A percentile compares a stretch with the other conserved stretches of the same genome.
phyloP scores from a whole-genome alignment of 2,888 invertebrate genomes.

The Amphipoea lucens region DNA sequence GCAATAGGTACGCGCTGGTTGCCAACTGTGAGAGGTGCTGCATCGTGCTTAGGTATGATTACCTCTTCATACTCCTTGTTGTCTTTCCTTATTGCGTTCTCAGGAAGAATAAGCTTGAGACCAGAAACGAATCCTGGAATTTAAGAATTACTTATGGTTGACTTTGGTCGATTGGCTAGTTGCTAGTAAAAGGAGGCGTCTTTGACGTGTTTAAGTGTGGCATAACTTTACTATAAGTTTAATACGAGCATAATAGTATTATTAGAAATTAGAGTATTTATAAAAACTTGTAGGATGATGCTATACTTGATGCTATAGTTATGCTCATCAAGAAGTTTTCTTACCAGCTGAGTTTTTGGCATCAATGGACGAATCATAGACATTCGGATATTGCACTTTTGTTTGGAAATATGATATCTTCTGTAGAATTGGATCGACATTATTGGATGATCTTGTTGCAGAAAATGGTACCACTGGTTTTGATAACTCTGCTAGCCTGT shows the following conservation, averaged over 20 bases:
- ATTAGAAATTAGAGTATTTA: background rate
- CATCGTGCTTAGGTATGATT: slow-evolving; percentile 93
- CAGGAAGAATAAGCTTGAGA: slow-evolving; percentile 94
- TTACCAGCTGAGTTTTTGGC: slow-evolving; percentile 92
- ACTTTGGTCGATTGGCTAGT: background rate
- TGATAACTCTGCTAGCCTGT: slow-evolving; percentile 84
- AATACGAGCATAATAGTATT: background rate
- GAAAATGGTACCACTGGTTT: slow-evolving; percentile 88
- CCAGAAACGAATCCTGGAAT: slow-evolving; percentile 93
- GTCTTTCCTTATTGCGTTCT: slow-evolving; percentile 93
- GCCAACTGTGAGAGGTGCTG: slow-evolving; percentile 91
- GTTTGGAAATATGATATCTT: slow-evolving; percentile 87
- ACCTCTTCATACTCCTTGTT: slow-evolving; percentile 96
- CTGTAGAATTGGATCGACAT: slow-evolving; percentile 80
- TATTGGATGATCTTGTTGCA: slow-evolving; percentile 79
- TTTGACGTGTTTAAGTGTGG: background rate
- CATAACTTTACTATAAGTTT: background rate
- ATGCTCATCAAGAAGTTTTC: background rate
- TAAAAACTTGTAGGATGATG: too few relatives aligned
- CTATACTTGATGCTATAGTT: too few relatives aligned
- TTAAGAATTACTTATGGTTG: background rate
- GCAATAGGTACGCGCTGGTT: slow-evolving; percentile 91
- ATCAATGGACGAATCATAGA: slow-evolving; percentile 94
- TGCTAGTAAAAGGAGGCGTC: background rate
- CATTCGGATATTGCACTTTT: slow-evolving; percentile 94